Base-by-base conservation (phyloP, 2,113 vertebrate species). In the Ptychochromis oligacanthus region DNA sequence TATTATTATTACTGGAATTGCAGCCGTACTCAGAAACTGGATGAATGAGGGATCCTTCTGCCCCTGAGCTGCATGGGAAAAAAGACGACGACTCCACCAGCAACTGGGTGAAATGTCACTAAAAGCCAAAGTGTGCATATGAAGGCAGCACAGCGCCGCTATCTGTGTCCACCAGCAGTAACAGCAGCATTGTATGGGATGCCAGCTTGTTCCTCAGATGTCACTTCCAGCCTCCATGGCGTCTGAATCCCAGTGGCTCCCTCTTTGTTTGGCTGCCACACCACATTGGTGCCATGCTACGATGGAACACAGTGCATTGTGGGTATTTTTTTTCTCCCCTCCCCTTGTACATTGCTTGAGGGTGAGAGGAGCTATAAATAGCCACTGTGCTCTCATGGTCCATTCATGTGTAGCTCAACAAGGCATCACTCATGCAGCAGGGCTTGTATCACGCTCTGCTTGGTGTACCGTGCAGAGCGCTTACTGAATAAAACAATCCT, bases 301-400 rank as follows among this genome's bases (percentile, higher is more conserved):
- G 26, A 59, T 76, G 72, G 56, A 72, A 57, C 74, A 49, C 64
- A 65, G 59, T 91, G 92, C 92, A 93, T 93, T 92, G 79, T 95
- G 92, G 92, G 85, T 92, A 79, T 75, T 88, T 82, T 10, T n/a
- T 26, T 24, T 15, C 15, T 10, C 43, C 40, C 60, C 75, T 40
- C 61, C 65, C 59, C 76, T 49, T 91, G 83, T 87, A 83, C 65
- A 85, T 83, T 88, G 93, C 95, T 94, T 20, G 34, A 84, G 93
- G 91, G 77, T 79, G 84, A 89, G 89, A 83, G 56, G 82, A 52
- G 80, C 88, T 95, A 95, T 93, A 94, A 94, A 95, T 95, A 95
- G 75, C 82, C 85, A 3, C 74, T 28, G 81, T 55, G 62, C 88
- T 90, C 92, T 93, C 88, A 87, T 77, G 84, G 65, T 92, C 82